phyloP scores from a whole-genome alignment of 2,797 vertebrate species.

The Bucorvus abyssinicus region DNA sequence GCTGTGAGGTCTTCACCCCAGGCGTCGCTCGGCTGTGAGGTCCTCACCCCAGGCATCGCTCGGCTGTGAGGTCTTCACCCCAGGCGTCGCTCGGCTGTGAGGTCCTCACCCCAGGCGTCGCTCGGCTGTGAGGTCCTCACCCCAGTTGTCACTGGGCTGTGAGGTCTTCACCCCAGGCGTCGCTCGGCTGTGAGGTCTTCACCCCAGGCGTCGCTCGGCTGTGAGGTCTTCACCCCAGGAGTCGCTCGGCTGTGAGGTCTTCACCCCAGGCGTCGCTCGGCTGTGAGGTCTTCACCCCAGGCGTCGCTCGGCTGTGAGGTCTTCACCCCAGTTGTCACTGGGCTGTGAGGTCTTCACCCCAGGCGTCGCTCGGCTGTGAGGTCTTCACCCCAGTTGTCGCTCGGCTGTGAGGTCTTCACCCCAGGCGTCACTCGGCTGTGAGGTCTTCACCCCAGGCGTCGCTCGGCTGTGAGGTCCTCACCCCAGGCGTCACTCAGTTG shows the following conservation, averaged over 20 bases:
- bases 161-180: neutral
- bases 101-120: neutral
- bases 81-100: neutral
- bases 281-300: neutral
- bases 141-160: neutral
- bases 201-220: neutral
- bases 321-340: neutral
- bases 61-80: neutral
- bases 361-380: neutral
- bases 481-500: neutral
- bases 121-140: neutral
- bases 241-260: neutral
- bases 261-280: neutral
- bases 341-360: neutral
- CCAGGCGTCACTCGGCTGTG: neutral
- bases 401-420: neutral
- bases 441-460: neutral
- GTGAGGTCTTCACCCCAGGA: neutral
- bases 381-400: neutral
- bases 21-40: neutral
- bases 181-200: neutral
- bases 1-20: neutral
- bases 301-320: neutral
- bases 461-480: neutral
- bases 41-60: neutral